Base-by-base conservation (phyloP, 2,113 vertebrate species). In the Indicator indicator region DNA sequence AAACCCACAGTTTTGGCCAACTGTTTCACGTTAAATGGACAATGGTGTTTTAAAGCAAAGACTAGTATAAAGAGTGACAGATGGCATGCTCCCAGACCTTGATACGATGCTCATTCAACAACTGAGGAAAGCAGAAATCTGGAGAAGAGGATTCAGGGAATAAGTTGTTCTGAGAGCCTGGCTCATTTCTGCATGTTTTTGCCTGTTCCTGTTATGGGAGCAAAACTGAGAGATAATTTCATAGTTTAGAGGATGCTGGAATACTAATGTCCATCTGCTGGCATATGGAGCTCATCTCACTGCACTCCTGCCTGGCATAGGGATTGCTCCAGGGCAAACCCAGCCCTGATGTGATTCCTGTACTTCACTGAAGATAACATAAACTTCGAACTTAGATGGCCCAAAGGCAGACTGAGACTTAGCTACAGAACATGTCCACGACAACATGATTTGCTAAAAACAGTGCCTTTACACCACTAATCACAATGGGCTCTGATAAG, bases 341-440 rank as follows among this genome's bases (percentile, higher is more conserved):
- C 18, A 81, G 16, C 86, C 75, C 62, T 80, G 86, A 52, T 78
- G 55, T 7, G 6, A 60, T 62, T 90, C 90, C 77, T 28, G 76
- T 95, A 90, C 89, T 89, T 88, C 7, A 0, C 68, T 80, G 86
- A 46, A 95, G 80, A 48, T 60, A 48, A 78, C 90, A 87, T 89
- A 67, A 56, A 85, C 94, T 93, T 83, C 42, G 88, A 94, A 84
- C 63, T 92, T 46, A 12, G 32, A 84, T 48, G 54, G 88, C 91
- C 86, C 83, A 59, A 38, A 87, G 94, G 95, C 88, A 95, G 84
- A 44, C 81, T 94, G 68, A 95, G 81, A 77, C 84, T 94, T 89
- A 93, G 83, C 90, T 94, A 88, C 89, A 83, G 79, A 94, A 90
- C 94, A 81, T 94, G 92, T 74, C 91, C 92, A 76, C 52, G 94